A percentile compares a stretch with the other conserved stretches of the same genome.
phyloP scores from a whole-genome alignment of 30 jellyfish, hydroid and myxozoan genomes.

The Aurelia sp. region DNA sequence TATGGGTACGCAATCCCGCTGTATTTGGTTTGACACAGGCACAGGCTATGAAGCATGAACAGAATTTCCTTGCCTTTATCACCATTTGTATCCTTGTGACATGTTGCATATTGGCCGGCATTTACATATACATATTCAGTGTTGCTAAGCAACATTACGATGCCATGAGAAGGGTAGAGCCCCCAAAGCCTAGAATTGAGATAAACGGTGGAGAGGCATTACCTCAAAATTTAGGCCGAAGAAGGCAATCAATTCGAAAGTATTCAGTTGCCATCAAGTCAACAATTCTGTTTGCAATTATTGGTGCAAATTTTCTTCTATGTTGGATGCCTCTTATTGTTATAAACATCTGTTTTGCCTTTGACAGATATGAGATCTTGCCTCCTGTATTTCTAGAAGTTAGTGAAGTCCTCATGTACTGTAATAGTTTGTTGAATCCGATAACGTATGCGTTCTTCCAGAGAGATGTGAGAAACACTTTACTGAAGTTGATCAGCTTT shows the following conservation, averaged over 20 bases:
- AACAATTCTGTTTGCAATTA: slow-evolving; percentile 50
- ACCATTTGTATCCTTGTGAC: slow-evolving; percentile 12
- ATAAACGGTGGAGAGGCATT: background rate
- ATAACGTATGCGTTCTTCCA: slow-evolving; percentile 66
- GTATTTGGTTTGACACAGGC: slow-evolving; percentile 11
- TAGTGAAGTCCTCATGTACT: slow-evolving; percentile 61
- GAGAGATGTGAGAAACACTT: slow-evolving; percentile 35
- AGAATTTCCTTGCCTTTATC: slow-evolving; percentile 33
- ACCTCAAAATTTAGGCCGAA: slow-evolving; percentile 24
- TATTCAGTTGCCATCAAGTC: slow-evolving; percentile 52
- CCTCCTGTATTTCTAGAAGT: slow-evolving; percentile 22
- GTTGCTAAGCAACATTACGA: slow-evolving; percentile 69
- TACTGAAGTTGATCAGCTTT: background rate
- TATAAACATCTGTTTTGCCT: slow-evolving; percentile 46
- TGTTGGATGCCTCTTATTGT: slow-evolving; percentile 71
- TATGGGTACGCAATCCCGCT: slow-evolving; percentile 49
- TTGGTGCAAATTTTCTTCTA: slow-evolving; percentile 44
- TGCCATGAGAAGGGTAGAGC: slow-evolving; percentile 41
- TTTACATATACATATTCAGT: slow-evolving; percentile 47
- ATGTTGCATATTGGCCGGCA: slow-evolving; percentile 22
- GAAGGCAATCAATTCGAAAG: slow-evolving; percentile 11
- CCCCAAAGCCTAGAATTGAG: slow-evolving; percentile 1
- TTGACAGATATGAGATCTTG: background rate
- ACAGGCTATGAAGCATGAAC: slow-evolving; percentile 9
- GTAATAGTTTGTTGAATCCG: slow-evolving; percentile 59